Conservation (phyloP, 2,888 invertebrate species). For the Pediacus dermestoides region DNA sequence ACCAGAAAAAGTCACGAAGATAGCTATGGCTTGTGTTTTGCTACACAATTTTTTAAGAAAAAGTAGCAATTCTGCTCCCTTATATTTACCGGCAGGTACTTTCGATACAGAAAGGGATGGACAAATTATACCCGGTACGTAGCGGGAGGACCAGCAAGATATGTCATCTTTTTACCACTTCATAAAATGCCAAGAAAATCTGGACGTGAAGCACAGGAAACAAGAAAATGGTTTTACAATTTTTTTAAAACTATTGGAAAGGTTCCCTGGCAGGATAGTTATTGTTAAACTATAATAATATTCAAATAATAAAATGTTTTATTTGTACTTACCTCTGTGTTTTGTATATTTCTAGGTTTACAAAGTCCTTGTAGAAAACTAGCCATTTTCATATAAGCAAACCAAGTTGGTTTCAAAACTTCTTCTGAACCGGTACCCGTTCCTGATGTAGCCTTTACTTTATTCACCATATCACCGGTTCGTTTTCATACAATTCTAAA, state of each 20-base stretch:
- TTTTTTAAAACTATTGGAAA: constrained; percentile 17
- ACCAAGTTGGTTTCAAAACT: constrained; percentile 14
- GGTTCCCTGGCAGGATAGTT: constrained; percentile 16
- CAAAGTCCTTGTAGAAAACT: constrained; percentile 10
- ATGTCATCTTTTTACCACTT: constrained; percentile 11
- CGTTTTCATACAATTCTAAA: constrained; percentile 48
- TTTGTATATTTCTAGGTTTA: constrained; percentile 7
- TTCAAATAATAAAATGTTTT: constrained; percentile 7
- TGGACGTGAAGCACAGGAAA: constrained; percentile 13
- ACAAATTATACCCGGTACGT: background rate
- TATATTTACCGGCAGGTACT: background rate
- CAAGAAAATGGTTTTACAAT: constrained; percentile 13
- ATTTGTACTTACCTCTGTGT: constrained; percentile 9
- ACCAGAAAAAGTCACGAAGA: constrained; percentile 10
- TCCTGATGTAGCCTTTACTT: constrained; percentile 3
- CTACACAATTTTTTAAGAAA: constrained; percentile 11
- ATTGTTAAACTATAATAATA: constrained; percentile 9
- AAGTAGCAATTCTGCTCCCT: too few species aligned
- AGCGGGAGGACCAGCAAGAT: background rate
- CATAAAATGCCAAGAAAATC: constrained; percentile 16
- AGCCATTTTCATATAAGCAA: constrained; percentile 14
- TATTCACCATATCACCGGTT: constrained; percentile 38
- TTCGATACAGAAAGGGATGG: background rate
- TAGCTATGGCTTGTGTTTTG: constrained; percentile 7
- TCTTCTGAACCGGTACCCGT: constrained; percentile 7